phyloP scores from a whole-genome alignment of 2,797 vertebrate genomes.

The Vespertilio murinus region DNA sequence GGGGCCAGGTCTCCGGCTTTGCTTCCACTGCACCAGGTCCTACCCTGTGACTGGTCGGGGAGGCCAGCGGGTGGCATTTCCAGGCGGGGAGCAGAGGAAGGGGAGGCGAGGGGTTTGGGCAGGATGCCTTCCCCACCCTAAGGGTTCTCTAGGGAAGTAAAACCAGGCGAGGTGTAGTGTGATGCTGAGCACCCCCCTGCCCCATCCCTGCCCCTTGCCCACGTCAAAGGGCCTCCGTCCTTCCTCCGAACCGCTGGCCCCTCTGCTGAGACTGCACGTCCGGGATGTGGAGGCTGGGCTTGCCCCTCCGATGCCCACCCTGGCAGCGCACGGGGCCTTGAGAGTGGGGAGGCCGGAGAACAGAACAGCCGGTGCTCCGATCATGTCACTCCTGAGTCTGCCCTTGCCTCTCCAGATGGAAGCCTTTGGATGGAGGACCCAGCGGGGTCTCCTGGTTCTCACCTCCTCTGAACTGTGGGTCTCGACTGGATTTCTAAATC shows the following conservation, averaged over 20 bases:
- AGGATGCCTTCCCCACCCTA: not conserved
- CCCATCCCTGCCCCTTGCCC: not conserved
- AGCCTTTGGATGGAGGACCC: not conserved
- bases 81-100: not conserved
- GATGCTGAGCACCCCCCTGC: not conserved
- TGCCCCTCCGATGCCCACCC: not conserved
- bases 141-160: not conserved
- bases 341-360: not conserved
- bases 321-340: not conserved
- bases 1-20: not conserved
- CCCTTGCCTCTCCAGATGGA: not conserved
- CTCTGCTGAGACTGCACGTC: not conserved
- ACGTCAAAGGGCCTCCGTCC: accelerated
- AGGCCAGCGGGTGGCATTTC: not conserved
- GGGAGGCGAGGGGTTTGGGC: not conserved
- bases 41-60: not conserved
- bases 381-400: not conserved
- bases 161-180: not conserved
- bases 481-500: not conserved
- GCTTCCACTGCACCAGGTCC: not conserved
- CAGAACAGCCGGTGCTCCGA: not conserved
- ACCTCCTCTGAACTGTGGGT: not conserved
- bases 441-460: not conserved
- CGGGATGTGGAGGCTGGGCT: not conserved
- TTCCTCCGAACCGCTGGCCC: not conserved